Evolutionary conservation across 2,797 vertebrate species (phyloP), one percentile per base, ranked within the genome.

Genomic region (Thripadectes ignobilis): DNA sequence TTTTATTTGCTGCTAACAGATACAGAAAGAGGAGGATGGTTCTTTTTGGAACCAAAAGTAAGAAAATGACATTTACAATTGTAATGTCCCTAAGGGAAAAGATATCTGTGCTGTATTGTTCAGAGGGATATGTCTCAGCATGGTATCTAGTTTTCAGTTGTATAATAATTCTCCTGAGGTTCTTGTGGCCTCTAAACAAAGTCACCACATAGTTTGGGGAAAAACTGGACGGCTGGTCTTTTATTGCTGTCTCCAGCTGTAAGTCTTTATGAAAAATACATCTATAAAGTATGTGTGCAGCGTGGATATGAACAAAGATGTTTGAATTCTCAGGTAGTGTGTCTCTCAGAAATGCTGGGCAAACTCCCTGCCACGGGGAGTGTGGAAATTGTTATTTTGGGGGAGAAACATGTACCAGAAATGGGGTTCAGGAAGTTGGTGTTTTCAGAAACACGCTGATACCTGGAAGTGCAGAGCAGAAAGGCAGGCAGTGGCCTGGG

Each of bases 21-120:
- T 91, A 27, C 29, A 87, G 84, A 90, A 96, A 62, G 39, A 41
- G 41, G 29, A 67, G 72, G 27, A 78, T 39, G 26, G 17, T 8
- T 87, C 11, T 85, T 92, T 41, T 61, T 11, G 11, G 52, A 91
- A 93, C 86, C 39, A 91, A 89, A 96, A 49, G 78, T 69, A 73
- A 76, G 39, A 78, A 88, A 92, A 95, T 76, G 14, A 27, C 52
- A 85, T 89, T 91, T 93, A 68, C 75, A 93, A 62, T 90, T 79
- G 55, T 49, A 74, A 34, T 88, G 22, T 89, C 59, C 51, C 36
- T 74, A 43, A 80, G 79, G 52, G 67, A 59, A 82, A 89, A 83
- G 12, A 2, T 58, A 59, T 49, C 79, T 81, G 23, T 59, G 57
- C 43, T 61, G 10, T 63, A 39, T 82, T 86, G 55, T 83, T 88